phyloP scores from a whole-genome alignment of 2,888 invertebrate genomes.

The Euzophera pinguis region DNA sequence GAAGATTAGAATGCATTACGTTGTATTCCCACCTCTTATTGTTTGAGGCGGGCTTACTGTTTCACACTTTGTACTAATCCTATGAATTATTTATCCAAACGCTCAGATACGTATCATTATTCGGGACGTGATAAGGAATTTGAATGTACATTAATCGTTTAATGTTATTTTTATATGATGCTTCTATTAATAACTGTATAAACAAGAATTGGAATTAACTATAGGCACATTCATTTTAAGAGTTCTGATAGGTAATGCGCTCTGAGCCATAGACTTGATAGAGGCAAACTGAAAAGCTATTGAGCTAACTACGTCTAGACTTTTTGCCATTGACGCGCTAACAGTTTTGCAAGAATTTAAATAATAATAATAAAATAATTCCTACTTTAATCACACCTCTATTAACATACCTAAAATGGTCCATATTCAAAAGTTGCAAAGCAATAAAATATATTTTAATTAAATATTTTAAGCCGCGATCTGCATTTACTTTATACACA shows the following conservation, averaged over 20 bases:
- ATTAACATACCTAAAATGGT: too few relatives aligned
- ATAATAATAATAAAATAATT: too few relatives aligned
- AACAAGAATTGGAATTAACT: too few relatives aligned
- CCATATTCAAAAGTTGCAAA: neutral
- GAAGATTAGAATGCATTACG: neutral
- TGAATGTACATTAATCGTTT: constrained; percentile 1
- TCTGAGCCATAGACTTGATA: too few relatives aligned
- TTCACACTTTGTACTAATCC: neutral
- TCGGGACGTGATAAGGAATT: constrained; percentile 3
- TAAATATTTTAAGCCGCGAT: constrained; percentile 8
- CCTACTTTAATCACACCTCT: too few relatives aligned
- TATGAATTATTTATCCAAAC: constrained; percentile 2
- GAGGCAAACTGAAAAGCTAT: too few relatives aligned
- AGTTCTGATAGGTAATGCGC: too few relatives aligned
- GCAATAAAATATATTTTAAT: constrained; percentile 8
- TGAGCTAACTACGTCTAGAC: too few relatives aligned
- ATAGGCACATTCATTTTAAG: too few relatives aligned
- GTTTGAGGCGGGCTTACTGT: neutral
- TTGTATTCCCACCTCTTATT: neutral
- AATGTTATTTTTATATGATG: neutral
- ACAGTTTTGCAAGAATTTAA: too few relatives aligned
- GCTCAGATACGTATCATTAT: neutral
- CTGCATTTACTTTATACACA: constrained; percentile 35
- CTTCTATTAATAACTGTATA: too few relatives aligned
- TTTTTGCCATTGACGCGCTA: too few relatives aligned